Evolutionary conservation across 2,888 invertebrate genomes (phyloP), one percentile per base, ranked within the genome.

Genomic region (Metalampra italica): DNA sequence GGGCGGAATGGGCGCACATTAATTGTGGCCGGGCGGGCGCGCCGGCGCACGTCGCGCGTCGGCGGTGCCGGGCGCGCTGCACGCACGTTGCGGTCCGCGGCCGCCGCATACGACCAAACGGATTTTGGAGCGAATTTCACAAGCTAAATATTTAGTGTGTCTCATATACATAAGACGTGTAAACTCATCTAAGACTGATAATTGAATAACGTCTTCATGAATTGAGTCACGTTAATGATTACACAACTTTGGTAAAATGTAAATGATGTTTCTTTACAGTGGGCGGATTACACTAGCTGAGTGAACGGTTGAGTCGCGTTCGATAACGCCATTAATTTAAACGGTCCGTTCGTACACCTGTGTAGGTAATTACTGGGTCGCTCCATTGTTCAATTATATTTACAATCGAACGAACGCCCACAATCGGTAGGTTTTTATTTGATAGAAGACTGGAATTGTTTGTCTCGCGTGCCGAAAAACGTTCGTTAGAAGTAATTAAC

Each of bases 301-400:
- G 51, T 52, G 54, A 55, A 53, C 56, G 54, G 48, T 55, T 56
- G 55, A 63, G 59, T 67, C 53, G 57, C 66, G 63, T 61, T 68
- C 67, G 63, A 69, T 70, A 68, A 68, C 62, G 62, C 66, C 62
- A 71, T 73, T 71, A 69, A 72, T 75, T 71, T 70, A 58, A 78
- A 65, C 63, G 58, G 61, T 62, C 65, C 60, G 60, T 65, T 66
- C 57, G 60, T 64, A 70, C 64, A 71, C 58, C 60, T 55, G 64
- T 67, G 67, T 55, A 64, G 66, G 67, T 74, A 76, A 75, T 75
- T 74, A 74, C 66, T 66, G 60, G 51, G 51, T 55, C 55, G 60
- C 60, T 68, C 63, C 61, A 65, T 71, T 73, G 71, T 70, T 73
- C 65, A 71, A 71, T 77, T 72, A 75, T 72, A 70, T 77, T 74